phyloP scores from a whole-genome alignment of 2,888 invertebrate species.

The Eilema sororculum region DNA sequence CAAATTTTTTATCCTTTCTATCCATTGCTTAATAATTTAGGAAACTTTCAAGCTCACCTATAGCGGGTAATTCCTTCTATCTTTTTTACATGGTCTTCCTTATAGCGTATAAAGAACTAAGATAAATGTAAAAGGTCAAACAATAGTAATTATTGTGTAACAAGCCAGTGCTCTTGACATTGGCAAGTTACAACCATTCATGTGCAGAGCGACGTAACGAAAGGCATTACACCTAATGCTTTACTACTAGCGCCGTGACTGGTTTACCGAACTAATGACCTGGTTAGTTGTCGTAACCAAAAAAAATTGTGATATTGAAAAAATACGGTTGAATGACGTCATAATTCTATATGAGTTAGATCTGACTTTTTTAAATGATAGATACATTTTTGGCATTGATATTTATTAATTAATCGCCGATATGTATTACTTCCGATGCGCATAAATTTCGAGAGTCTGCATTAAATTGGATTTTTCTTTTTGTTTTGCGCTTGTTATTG shows the following conservation, averaged over 20 bases:
- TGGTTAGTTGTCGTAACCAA: not conserved
- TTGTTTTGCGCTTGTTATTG: too few species aligned
- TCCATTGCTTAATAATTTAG: not conserved
- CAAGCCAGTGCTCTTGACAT: constrained; percentile 1
- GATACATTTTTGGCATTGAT: too few species aligned
- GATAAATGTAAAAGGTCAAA: not conserved
- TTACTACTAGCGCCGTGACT: not conserved
- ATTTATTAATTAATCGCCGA: too few species aligned
- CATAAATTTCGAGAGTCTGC: too few species aligned
- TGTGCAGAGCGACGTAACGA: constrained; percentile 1
- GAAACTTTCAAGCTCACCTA: not conserved
- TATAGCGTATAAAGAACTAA: not conserved
- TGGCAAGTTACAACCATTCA: not conserved
- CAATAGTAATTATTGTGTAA: not conserved
- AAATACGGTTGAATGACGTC: too few species aligned
- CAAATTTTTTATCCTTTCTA: too few species aligned
- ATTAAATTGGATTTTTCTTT: too few species aligned
- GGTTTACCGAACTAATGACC: not conserved
- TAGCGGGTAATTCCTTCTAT: not conserved
- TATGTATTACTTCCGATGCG: too few species aligned
- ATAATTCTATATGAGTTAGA: too few species aligned
- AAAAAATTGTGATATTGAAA: too few species aligned
- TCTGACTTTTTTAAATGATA: too few species aligned
- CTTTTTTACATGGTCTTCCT: not conserved
- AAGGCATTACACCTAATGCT: not conserved